Evolutionary conservation across 1,140 invertebrate species (phyloP).

Genomic region (Drosophila nikananu): DNA sequence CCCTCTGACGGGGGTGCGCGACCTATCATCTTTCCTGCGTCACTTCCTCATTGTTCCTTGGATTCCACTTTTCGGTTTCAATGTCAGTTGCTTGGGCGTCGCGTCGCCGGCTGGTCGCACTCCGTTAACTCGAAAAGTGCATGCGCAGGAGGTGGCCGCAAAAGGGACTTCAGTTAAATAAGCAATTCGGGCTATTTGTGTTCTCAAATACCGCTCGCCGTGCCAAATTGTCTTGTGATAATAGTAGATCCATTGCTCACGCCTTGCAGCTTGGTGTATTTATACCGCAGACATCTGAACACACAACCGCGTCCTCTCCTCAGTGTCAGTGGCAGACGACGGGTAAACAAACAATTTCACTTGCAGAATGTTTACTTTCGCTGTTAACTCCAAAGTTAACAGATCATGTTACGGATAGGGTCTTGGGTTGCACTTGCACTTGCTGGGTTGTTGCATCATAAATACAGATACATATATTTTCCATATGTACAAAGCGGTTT

Average conservation of each 20-base stretch:
- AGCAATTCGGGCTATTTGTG: constrained; percentile 34
- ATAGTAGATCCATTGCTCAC: constrained; percentile 43
- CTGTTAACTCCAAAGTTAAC: background rate
- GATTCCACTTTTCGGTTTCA: constrained; percentile 12
- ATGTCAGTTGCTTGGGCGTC: constrained; percentile 33
- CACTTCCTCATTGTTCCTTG: constrained; percentile 6
- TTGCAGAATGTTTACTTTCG: constrained; percentile 1
- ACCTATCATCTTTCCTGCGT: constrained; percentile 25
- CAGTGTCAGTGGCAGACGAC: constrained; percentile 24
- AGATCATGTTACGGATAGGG: background rate
- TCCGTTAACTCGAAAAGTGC: constrained; percentile 17
- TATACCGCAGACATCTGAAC: constrained; percentile 41
- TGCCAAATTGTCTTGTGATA: constrained; percentile 51
- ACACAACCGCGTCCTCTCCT: background rate
- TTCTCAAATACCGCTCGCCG: constrained; percentile 9
- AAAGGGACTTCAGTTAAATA: constrained; percentile 11
- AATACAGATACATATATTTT: background rate
- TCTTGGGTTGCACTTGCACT: background rate
- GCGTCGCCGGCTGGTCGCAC: constrained; percentile 28
- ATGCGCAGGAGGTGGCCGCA: constrained; percentile 7
- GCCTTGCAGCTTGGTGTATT: constrained; percentile 18
- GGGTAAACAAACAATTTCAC: constrained; percentile 29
- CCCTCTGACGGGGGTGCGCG: constrained; percentile 18
- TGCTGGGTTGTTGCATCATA: constrained; percentile 1
- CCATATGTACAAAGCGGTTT: background rate